Evolutionary conservation across 1,140 invertebrate species (phyloP).

Genomic region (Monochamus saltuarius): DNA sequence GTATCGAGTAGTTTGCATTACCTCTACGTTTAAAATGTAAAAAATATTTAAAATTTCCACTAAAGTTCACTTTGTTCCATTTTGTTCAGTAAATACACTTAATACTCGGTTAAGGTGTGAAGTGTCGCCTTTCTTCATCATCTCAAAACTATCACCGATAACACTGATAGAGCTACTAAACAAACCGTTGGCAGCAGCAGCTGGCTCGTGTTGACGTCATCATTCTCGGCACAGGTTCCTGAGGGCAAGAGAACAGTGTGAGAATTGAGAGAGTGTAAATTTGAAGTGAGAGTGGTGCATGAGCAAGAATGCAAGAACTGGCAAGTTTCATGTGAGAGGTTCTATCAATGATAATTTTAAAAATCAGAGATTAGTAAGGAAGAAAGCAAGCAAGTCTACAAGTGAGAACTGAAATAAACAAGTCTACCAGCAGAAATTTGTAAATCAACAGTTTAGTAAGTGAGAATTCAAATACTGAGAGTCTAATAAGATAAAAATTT

Average conservation of each 20-base stretch:
- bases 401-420: too few species aligned
- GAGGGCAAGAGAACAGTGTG: conserved; percentile 11
- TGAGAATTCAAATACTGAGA: too few species aligned
- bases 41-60: conserved; percentile 15
- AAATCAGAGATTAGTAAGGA: too few species aligned
- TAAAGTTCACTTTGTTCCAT: conserved; percentile 15
- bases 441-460: too few species aligned
- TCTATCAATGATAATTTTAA: too few species aligned
- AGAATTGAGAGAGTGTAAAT: too few species aligned
- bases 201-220: conserved; percentile 32
- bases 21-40: conserved; percentile 1
- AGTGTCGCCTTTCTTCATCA: conserved; percentile 42
- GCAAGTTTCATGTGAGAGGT: too few species aligned
- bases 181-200: conserved; percentile 33
- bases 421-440: too few species aligned
- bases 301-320: too few species aligned
- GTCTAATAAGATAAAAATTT: too few species aligned
- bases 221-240: conserved; percentile 45
- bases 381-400: too few species aligned
- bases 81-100: conserved; percentile 28
- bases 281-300: too few species aligned
- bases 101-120: conserved; percentile 42
- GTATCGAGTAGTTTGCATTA: not conserved
- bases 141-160: conserved; percentile 33
- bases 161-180: conserved; percentile 28